Evolutionary conservation across 37 sponge, comb jelly and placozoan species (phyloP), one percentile per base, ranked within the genome.

Genomic region (Aplysina aerophoba): DNA sequence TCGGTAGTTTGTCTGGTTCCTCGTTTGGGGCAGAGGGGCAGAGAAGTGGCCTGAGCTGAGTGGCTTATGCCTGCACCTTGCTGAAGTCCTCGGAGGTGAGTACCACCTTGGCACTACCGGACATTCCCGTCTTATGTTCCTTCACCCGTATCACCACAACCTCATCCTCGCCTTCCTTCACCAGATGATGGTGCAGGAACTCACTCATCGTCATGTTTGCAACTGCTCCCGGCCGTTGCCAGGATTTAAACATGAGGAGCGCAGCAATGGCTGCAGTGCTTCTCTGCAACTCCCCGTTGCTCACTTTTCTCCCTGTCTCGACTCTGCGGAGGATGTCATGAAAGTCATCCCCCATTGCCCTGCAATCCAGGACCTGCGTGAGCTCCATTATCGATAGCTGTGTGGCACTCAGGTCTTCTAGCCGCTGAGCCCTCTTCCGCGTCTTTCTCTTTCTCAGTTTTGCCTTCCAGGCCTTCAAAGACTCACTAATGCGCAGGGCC

Each of bases 171-270:
- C 41, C 75, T 4, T 40, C 0, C 17, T 17, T 21, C 17, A 74
- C 75, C 39, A 74, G 0, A 24, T 36, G 34, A 15, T 36, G 39
- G 0, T 36, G 39, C 40, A 39, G n/a, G 0, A 36, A 36, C 22
- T 74, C 75, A 17, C 0, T 15, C n/a, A 74, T 24, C 0, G 75
- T 74, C 14, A 17, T 15, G n/a, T 74, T 74, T 8, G 41, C 39
- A 0, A 74, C 44, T 39, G 41, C 75, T 39, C 75, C 75, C 38
- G 75, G 75, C 4, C 41, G 75, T 36, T 74, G 75, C 75, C 75
- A 74, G 39, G 24, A 39, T 11, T 74, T 74, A 21, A n/a, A 74
- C 39, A 74, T 40, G 0, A 74, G 65, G 11, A 30, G 28, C 3
- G 28, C 25, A 63, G 65, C 25, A 30, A 30, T 24, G 65, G 28